Evolutionary conservation across 2,888 invertebrate species (phyloP).

Genomic region (Eupeodes latifasciatus): DNA sequence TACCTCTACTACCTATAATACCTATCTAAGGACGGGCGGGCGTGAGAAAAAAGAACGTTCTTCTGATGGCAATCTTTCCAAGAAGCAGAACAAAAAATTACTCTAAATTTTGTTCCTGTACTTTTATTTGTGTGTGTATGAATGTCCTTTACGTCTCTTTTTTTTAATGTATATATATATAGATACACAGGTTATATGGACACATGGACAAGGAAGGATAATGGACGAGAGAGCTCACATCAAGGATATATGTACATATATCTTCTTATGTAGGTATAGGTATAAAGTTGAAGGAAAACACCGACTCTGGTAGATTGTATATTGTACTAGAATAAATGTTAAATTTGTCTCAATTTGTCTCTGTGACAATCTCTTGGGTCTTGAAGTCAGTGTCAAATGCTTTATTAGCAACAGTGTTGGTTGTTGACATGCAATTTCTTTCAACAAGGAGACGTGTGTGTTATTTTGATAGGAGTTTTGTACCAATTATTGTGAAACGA

Average conservation of each 20-base stretch:
- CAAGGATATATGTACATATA: neutral
- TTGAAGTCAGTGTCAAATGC: slow-evolving; percentile 47
- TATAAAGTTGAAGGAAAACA: neutral
- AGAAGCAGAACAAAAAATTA: slow-evolving; percentile 26
- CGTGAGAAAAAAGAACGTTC: slow-evolving; percentile 46
- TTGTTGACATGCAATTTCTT: slow-evolving; percentile 67
- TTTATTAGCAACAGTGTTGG: slow-evolving; percentile 62
- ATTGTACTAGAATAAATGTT: slow-evolving; percentile 49
- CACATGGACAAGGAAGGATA: slow-evolving; percentile 32
- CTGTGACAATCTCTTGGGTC: slow-evolving; percentile 57
- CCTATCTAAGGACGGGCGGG: slow-evolving; percentile 25
- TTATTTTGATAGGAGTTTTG: slow-evolving; percentile 1
- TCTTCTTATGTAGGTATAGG: no score
- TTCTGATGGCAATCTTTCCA: slow-evolving; percentile 63
- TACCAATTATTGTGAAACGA: slow-evolving; percentile 11
- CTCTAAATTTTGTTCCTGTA: slow-evolving; percentile 20
- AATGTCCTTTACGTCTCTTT: neutral
- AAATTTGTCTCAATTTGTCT: slow-evolving; percentile 74
- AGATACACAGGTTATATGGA: no score
- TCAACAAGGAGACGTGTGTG: slow-evolving; percentile 3
- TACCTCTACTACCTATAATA: neutral
- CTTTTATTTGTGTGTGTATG: neutral
- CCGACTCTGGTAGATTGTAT: neutral
- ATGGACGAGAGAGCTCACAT: neutral
- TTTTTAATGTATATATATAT: slow-evolving; percentile 11